Evolutionary conservation across 1,140 invertebrate genomes (phyloP), one percentile per base, ranked within the genome.

Genomic region (Drosophila kanapiae): DNA sequence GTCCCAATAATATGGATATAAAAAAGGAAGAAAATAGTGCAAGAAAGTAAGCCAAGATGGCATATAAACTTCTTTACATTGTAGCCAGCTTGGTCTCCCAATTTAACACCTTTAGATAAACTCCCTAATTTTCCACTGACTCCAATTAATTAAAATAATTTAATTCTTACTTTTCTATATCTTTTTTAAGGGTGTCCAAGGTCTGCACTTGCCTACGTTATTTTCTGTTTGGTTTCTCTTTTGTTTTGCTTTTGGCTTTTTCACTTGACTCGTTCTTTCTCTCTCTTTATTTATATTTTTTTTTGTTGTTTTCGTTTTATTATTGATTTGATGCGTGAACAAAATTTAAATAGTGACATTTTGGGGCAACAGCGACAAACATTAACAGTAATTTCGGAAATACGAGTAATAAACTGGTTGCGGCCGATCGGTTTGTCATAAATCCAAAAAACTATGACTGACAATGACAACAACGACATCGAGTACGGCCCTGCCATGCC

Each of bases 381-480:
- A 88, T 90, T 91, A 88, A 91, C 82, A 88, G 85, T 90, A 91
- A 91, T 88, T 88, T 91, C 84, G 84, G 84, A 88, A 82, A 91
- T 85, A 78, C 54, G 67, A 70, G 67, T 77, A 80, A 90, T 86
- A 88, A 88, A 88, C 85, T 84, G 84, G 84, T 80, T 87, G 84
- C 77, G 51, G 42, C 27, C 58, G 83, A 65, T 45, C 71, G 65
- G 1, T 84, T 84, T 83, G 83, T 82, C 84, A 84, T 87, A 86
- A 82, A 74, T 74, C 76, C 80, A 87, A 86, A 88, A 82, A 78
- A 74, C 67, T 78, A 75, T 61, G 70, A 74, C 61, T 78, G 68
- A 74, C 67, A 75, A 75, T 61, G 64, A 69, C 58, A 78, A 64
- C 77, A 79, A 40, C 57, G 61, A 67, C 63, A 54, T 40, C 80